Evolutionary conservation across 2,888 invertebrate genomes (phyloP), one percentile per base, ranked within the genome.

Genomic region (Caenorhabditis sp.): DNA sequence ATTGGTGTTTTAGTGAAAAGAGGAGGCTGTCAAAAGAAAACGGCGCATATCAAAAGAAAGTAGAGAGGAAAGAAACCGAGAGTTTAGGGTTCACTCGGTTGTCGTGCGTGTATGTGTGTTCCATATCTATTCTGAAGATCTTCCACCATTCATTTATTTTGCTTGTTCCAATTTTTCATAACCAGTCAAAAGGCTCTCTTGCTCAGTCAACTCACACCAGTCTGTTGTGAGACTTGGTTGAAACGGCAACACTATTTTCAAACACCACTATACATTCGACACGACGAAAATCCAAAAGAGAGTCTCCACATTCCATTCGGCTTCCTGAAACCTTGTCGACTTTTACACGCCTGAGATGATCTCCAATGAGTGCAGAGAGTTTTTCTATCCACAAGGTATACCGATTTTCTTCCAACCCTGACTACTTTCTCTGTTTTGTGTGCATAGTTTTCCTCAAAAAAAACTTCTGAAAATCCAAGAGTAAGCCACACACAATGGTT

Each of bases 101-200:
- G 24, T 8, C 12, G 56, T 70, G 56, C 5, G 47, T 47, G 47
- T 47, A 2, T n/a, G 47, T 47, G 24, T 47, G 58, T 44, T 70
- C 63, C 77, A 44, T 79, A 79, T 79, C 79, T 64, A 22, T 28
- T 28, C 56, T 51, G 10, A 24, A 58, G 56, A 79, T 79, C 79
- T 79, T 54, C 54, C 51, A 44, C 63, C 64, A 79, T 61, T 70
- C 79, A 79, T 79, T 79, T 47, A 79, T 79, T 79, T 79, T 61
- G 35, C 79, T 79, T 79, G 79, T 79, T 79, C 70, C 79, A 70
- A 79, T 79, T 79, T 79, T 79, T 79, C 79, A 79, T 79, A 79
- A 70, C 70, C 79, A 59, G 72, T 49, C 59, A 47, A 47, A 49
- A 44, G 41, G 47, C 47, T 31, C 28, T 44, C 19, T 47, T n/a